Evolutionary conservation across 2,113 vertebrate genomes (phyloP), one percentile per base, ranked within the genome.

Genomic region (Saguinus midas): DNA sequence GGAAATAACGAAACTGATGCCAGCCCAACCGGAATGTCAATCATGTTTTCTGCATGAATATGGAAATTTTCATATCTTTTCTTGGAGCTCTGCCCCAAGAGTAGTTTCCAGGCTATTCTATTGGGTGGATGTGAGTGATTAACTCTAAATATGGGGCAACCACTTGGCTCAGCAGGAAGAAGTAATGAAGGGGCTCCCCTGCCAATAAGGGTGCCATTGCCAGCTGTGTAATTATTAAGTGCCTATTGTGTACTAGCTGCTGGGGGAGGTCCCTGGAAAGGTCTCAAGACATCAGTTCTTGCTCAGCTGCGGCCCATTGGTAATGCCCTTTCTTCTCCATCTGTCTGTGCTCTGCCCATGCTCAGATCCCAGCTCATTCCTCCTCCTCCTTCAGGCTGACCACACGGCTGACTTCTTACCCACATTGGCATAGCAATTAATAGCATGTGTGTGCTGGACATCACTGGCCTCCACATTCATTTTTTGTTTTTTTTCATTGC

Each of bases 1-100:
- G 97, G 96, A 83, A 96, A 92, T 97, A 98, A 72, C 1, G 96
- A 98, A 96, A 89, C 97, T 94, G 76, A 91, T 90, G 81, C 66
- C 75, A 83, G 76, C 75, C 76, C 55, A 92, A 25, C 12, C 80
- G 27, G 94, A 96, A 93, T 97, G 96, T 68, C 90, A 97, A 80
- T 87, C 75, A 32, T 68, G 52, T 96, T 97, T 92, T 88, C 87
- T 92, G 83, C 89, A 92, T 84, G 93, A 45, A 21, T 35, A 35
- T 90, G 83, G 86, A 95, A 96, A 97, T 97, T 45, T 72, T 57
- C 97, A 96, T 85, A 32, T n/a, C 32, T 0, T 73, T 66, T 55
- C 61, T 96, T 55, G 17, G 32, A 95, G 73, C 87, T 96, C 83
- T 6, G 35, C 79, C 85, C 61, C 61, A 32, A 64, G 27, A 32